Base-by-base conservation (phyloP, 2,113 vertebrate genomes). In the Acrocephalus arundinaceus region DNA sequence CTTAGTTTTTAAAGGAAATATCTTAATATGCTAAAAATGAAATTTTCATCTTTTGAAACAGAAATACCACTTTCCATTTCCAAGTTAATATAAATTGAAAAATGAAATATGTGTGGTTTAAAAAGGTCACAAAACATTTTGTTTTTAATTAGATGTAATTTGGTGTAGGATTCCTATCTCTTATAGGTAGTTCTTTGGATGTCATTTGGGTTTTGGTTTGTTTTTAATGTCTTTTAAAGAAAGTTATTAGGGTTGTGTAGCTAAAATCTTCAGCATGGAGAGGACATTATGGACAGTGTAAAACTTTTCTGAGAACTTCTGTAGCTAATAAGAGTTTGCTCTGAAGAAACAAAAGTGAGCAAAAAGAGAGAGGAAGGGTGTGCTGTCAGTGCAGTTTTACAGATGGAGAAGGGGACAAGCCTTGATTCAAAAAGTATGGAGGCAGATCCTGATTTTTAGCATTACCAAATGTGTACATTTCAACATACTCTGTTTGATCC, bases 391-490 rank as follows among this genome's bases (percentile, higher is more conserved):
- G 48, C 28, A 35, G 61, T 55, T 81, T 74, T 84, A 78, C 86
- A 94, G 86, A 90, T 77, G 72, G 82, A 80, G 68, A 90, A 86
- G 41, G 30, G 79, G 48, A 67, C 58, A 92, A 90, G 37, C 45
- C 68, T 84, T 49, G 72, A 92, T 94, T 96, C 79, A 86, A 71
- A 35, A 89, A 78, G 48, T 71, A 51, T 23, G 92, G 82, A 94
- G 85, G 83, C 90, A 92, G 83, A 95, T 90, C 41, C 54, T 72
- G 74, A 79, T 84, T 94, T 94, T 94, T 72, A 90, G 73, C 15
- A 6, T 89, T 90, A 85, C 93, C 86, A 93, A 96, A 90, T 92
- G 90, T 95, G 88, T 95, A 87, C 66, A 85, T 93, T 95, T 90
- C 73, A 85, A 94, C 73, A 87, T 81, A 89, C 31, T 94, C 93